A percentile compares a stretch with the other conserved stretches of the same genome.
Evolutionary conservation across 2,888 invertebrate genomes (phyloP).

Genomic region (Cremastobaeus sp.): DNA sequence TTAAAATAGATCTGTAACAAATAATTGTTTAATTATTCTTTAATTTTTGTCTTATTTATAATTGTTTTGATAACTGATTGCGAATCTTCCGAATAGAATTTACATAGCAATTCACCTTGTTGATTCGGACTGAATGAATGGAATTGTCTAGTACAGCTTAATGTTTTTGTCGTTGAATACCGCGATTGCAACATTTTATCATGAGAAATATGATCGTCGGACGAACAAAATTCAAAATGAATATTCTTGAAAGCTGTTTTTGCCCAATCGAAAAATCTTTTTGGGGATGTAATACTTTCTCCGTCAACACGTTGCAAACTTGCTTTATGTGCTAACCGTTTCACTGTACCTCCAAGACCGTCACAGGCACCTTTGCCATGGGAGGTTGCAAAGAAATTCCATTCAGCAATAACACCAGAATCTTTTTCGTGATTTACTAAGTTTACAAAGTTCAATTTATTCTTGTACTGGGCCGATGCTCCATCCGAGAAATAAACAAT

Average conservation of each 20-base stretch:
- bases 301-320: background rate
- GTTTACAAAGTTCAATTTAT: background rate
- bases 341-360: background rate
- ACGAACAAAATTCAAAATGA: background rate
- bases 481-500: constrained; percentile 1
- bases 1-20: no score
- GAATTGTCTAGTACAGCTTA: background rate
- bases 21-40: no score
- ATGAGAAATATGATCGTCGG: background rate
- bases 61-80: no score
- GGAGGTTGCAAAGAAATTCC: background rate
- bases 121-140: background rate
- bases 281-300: background rate
- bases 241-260: background rate
- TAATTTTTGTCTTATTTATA: no score
- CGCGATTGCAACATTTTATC: background rate
- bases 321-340: background rate
- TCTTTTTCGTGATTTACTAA: background rate
- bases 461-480: background rate
- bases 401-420: background rate
- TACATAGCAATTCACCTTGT: background rate
- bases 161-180: background rate
- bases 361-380: constrained; percentile 1
- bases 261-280: background rate
- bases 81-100: background rate